Percentiles rank a stretch among this genome's conserved stretches.
Evolutionary conservation across 2,888 invertebrate genomes (phyloP).

Genomic region (Cephus pulcher): DNA sequence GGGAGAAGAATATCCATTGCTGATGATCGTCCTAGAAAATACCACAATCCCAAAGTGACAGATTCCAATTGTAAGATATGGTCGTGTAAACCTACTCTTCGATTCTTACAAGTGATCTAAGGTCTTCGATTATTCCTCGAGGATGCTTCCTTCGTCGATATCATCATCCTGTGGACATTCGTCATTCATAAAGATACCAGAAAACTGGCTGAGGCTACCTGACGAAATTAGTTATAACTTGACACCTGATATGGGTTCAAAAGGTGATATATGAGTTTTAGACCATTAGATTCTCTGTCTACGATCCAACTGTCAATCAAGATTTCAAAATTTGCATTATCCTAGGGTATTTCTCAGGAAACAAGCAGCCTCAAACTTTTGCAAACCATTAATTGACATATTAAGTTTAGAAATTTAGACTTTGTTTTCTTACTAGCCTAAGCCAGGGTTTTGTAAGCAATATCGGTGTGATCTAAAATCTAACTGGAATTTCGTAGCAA

Average conservation of each 20-base stretch:
- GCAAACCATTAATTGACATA: background rate
- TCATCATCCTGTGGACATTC: background rate
- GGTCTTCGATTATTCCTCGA: background rate
- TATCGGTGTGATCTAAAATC: background rate
- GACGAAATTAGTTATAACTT: background rate
- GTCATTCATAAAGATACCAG: too few relatives aligned
- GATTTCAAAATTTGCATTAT: too few relatives aligned
- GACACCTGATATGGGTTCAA: background rate
- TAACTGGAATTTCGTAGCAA: background rate
- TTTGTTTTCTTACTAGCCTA: background rate
- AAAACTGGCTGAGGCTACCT: too few relatives aligned
- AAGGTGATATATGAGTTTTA: background rate
- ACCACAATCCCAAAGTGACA: background rate
- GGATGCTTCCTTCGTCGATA: background rate
- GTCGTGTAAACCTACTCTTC: background rate
- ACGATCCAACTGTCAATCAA: background rate
- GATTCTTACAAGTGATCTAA: background rate
- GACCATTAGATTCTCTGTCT: background rate
- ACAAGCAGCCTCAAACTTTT: too few relatives aligned
- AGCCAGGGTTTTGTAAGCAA: background rate
- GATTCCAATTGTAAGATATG: background rate
- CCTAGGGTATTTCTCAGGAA: too few relatives aligned
- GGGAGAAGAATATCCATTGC: background rate
- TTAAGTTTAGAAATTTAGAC: background rate
- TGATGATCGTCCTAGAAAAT: background rate